phyloP scores from a whole-genome alignment of 2,888 invertebrate genomes.

The Pseudanteris insignis region DNA sequence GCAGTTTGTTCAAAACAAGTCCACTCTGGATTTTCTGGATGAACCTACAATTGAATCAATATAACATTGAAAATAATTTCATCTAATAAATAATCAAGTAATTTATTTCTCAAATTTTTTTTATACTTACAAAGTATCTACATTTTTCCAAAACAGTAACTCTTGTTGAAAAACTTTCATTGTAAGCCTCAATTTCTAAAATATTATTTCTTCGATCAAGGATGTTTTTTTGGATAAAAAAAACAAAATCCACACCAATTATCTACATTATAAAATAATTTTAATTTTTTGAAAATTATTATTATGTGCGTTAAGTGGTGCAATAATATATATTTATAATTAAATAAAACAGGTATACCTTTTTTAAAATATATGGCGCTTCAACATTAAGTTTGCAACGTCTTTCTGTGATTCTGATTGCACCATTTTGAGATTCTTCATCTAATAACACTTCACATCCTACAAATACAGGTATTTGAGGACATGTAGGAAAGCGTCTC shows the following conservation, averaged over 20 bases:
- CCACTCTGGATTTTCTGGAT: constrained; percentile 93
- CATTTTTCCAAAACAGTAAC: constrained; percentile 90
- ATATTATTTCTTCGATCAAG: constrained; percentile 81
- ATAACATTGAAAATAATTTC: no score
- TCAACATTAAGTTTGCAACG: constrained; percentile 91
- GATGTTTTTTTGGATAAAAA: constrained; percentile 89
- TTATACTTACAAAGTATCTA: constrained; percentile 79
- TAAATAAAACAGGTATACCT: constrained; percentile 72
- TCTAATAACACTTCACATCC: constrained; percentile 86
- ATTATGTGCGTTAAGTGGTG: no score
- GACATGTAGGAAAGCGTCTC: constrained; percentile 90
- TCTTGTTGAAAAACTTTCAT: constrained; percentile 88
- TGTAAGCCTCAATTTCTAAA: constrained; percentile 89
- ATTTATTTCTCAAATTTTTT: no score
- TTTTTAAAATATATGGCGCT: constrained; percentile 92
- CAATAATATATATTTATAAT: no score
- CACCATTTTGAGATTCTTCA: constrained; percentile 79
- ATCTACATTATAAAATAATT: no score
- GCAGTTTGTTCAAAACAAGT: constrained; percentile 96
- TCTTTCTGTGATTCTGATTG: constrained; percentile 81
- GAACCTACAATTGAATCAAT: constrained; percentile 75
- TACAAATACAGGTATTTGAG: constrained; percentile 93
- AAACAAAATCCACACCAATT: constrained; percentile 90
- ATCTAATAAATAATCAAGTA: no score
- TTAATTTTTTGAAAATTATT: no score